Evolutionary conservation across 2,888 invertebrate species (phyloP), one percentile per base, ranked within the genome.

Genomic region (Mayetiola destructor): DNA sequence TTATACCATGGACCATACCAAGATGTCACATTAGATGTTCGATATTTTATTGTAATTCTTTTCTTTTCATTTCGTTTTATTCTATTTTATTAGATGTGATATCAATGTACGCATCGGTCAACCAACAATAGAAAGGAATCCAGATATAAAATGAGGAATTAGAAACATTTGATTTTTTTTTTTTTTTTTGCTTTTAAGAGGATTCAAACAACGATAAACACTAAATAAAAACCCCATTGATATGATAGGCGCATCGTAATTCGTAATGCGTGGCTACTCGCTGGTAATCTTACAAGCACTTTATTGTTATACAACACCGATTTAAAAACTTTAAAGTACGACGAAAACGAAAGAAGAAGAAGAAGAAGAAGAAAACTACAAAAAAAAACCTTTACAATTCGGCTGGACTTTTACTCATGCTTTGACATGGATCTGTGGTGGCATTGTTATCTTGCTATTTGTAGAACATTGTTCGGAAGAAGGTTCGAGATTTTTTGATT

Each of bases 401-500:
- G n/a, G n/a, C n/a, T n/a, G n/a, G n/a, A n/a, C 8, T 37, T 37
- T 16, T 9, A 37, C n/a, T 37, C n/a, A 14, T 37, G n/a, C n/a
- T 42, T 23, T 48, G 48, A n/a, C 27, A 48, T 16, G 27, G 20
- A 39, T 48, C 9, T 48, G 27, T 48, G n/a, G 27, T 48, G 27
- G 48, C 27, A n/a, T 48, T 48, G 48, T 48, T 48, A 48, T 48
- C 32, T 32, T 27, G 48, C 27, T 48, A 27, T 48, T 27, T 48
- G 32, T 9, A 9, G 10, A 32, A 32, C 10, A 10, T 10, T 32
- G 32, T 32, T 32, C 32, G 32, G 32, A 9, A 6, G 32, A n/a
- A n/a, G n/a, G n/a, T n/a, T n/a, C n/a, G n/a, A n/a, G n/a, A n/a
- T n/a, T n/a, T n/a, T n/a, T n/a, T n/a, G n/a, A n/a, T n/a, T n/a